A percentile compares a stretch with the other conserved stretches of the same genome.
These are phyloP conservation scores for Cephalopterus ornatus DNA, from an alignment of 2,113 vertebrate species.

Conservation along the genomic window DNA sequence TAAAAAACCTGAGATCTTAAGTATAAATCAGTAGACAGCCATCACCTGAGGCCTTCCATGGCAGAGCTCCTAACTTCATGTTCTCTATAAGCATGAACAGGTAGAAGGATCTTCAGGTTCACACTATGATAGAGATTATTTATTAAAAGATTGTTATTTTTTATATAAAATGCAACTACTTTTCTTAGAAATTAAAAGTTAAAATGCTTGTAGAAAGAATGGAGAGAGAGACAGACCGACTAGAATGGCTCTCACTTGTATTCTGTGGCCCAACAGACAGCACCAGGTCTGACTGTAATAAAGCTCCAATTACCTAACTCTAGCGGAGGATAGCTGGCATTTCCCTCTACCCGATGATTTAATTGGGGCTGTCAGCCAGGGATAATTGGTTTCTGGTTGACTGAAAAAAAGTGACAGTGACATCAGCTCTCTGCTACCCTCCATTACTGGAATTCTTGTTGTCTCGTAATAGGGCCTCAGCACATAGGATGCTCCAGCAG, in stretches of 20 bases:
- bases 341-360: background rate
- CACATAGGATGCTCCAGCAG: background rate
- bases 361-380: slow-evolving; percentile 44
- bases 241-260: background rate
- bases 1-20: background rate
- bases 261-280: background rate
- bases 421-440: slow-evolving; percentile 53
- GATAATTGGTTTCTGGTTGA: slow-evolving; percentile 60
- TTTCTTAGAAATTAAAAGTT: background rate
- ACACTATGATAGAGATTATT: background rate
- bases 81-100: background rate
- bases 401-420: slow-evolving; percentile 46
- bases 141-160: background rate
- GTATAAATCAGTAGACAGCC: background rate
- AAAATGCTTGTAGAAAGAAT: background rate
- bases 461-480: background rate
- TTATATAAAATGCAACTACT: background rate
- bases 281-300: background rate
- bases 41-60: background rate
- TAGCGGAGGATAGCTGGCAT: background rate
- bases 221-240: background rate
- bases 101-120: background rate
- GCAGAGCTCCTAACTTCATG: background rate
- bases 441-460: slow-evolving; percentile 42
- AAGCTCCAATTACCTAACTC: slow-evolving; percentile 10